Percentiles rank a stretch among this genome's conserved stretches.
Conservation (phyloP, 2,888 invertebrate genomes). For the Neocrepidodera transversa region DNA sequence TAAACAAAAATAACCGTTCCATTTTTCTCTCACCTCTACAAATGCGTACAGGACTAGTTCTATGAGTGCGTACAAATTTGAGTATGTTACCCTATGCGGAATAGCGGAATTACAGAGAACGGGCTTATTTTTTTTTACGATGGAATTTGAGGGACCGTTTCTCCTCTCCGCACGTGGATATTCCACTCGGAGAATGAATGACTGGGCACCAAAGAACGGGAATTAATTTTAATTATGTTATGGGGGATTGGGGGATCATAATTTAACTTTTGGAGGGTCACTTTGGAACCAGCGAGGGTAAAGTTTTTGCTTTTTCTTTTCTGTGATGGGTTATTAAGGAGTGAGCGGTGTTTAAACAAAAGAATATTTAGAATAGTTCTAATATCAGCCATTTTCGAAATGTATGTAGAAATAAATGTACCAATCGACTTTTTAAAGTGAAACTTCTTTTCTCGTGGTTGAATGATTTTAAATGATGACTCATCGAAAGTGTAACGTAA, state of each 20-base stretch:
- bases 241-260: constrained; percentile 1
- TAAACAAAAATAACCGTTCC: neutral
- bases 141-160: constrained; percentile 14
- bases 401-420: too few species aligned
- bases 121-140: constrained; percentile 13
- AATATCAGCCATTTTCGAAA: too few species aligned
- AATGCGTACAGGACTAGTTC: constrained; percentile 11
- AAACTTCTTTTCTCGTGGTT: too few species aligned
- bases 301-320: neutral
- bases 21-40: constrained; percentile 8
- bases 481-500: too few species aligned
- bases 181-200: constrained; percentile 2
- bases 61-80: constrained; percentile 1
- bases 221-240: constrained; percentile 27
- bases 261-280: constrained; percentile 1
- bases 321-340: neutral
- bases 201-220: constrained; percentile 15
- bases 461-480: too few species aligned
- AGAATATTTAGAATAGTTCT: too few species aligned
- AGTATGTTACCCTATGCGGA: constrained; percentile 15
- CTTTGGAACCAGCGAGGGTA: neutral
- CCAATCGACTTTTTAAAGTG: too few species aligned
- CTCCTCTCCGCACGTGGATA: constrained; percentile 21
- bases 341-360: too few species aligned
- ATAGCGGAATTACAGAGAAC: constrained; percentile 21